Evolutionary conservation across 2,113 vertebrate genomes (phyloP), one percentile per base, ranked within the genome.

Genomic region (Myrmophylax atrothorax): DNA sequence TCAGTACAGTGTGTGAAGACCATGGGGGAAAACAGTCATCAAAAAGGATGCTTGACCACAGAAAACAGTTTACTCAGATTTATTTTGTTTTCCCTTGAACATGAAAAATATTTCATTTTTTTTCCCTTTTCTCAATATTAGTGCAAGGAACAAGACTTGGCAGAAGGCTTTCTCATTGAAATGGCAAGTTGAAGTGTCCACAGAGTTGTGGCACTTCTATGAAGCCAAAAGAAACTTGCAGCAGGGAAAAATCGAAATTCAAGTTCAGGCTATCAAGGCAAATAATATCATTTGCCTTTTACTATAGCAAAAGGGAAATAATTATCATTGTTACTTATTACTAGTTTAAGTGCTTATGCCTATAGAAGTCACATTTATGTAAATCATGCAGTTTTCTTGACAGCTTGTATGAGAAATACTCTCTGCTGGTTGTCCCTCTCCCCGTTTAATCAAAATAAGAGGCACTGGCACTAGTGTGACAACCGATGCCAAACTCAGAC

Each of bases 21-120:
- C 0, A 1, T 1, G 4, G 23, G 12, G 5, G 3, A 5, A 25
- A 52, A 24, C 22, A 60, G 15, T 37, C 7, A 74, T 64, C 42
- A 46, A 22, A 84, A 72, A 26, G 1, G 5, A 12, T 85, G 5
- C 8, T 76, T 72, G 26, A 85, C 18, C 6, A 23, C 28, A 44
- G 35, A 72, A 10, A 84, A n/a, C 15, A 60, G 19, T 55, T 83
- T 26, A 52, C 6, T 6, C 10, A 9, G 11, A n/a, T 33, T 49
- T 29, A 1, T 29, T 70, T 38, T 56, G 37, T 56, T 68, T 38
- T 4, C 15, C 38, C 11, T 47, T 69, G 10, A 77, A 37, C 28
- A 18, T 6, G 3, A 60, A 76, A 70, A 79, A 25, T 1, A 2
- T 56, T 10, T 35, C 22, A 4, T 18, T 58, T 17, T 11, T 26